Conservation (phyloP, 2,797 vertebrate genomes). For the Sebastes umbrosus region DNA sequence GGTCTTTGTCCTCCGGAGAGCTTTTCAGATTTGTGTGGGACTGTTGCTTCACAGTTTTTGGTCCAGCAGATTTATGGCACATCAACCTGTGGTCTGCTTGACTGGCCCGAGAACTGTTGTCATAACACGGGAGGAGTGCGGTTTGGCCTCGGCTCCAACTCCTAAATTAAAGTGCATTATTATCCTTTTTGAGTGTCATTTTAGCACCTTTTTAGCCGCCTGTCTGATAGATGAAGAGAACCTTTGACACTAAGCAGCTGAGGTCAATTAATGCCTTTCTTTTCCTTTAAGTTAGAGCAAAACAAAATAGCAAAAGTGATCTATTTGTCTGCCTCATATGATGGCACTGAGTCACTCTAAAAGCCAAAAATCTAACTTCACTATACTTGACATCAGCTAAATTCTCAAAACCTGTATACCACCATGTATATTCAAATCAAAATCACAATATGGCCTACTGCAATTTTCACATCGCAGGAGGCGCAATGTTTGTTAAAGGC, state of each 20-base stretch:
- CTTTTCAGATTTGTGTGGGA: slow-evolving; percentile 9
- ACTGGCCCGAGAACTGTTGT: slow-evolving; percentile 55
- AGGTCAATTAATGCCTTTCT: neutral
- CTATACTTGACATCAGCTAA: too few species aligned
- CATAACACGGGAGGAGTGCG: slow-evolving; percentile 53
- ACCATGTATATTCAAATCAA: too few species aligned
- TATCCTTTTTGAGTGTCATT: slow-evolving; percentile 23
- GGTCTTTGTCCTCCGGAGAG: slow-evolving; percentile 21
- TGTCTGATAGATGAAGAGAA: neutral
- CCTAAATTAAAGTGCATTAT: slow-evolving; percentile 31
- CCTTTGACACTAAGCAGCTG: neutral
- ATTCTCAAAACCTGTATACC: neutral
- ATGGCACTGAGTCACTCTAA: neutral
- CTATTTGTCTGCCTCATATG: neutral
- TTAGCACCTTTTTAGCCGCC: slow-evolving; percentile 18
- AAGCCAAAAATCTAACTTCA: neutral
- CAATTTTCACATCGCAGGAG: too few species aligned
- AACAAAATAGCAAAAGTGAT: neutral
- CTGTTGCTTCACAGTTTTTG: slow-evolving; percentile 34
- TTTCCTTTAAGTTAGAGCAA: neutral
- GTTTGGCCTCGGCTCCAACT: slow-evolving; percentile 31
- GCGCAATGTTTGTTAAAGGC: too few species aligned
- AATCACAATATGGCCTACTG: neutral
- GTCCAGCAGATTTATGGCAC: slow-evolving; percentile 50
- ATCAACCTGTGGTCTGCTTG: slow-evolving; percentile 40